Percentiles rank a stretch among this genome's conserved stretches.
Conservation (phyloP, 2,797 vertebrate species). For the Sebastolobus altivelis region DNA sequence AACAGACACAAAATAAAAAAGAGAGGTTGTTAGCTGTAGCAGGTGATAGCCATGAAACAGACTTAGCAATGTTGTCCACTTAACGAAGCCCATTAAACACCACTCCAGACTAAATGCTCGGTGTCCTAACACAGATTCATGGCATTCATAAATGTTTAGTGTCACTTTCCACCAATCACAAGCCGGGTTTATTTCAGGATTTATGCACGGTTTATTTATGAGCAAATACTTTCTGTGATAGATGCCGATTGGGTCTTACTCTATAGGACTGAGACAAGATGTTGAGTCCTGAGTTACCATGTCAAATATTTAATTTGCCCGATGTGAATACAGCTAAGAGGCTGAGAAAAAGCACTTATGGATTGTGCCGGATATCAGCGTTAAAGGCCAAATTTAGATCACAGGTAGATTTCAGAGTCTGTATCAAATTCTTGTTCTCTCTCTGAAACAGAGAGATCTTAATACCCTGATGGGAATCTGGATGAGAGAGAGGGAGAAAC, state of each 20-base stretch:
- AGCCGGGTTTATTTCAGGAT: constrained; percentile 9
- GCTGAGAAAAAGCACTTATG: constrained; percentile 18
- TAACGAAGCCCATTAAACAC: constrained; percentile 70
- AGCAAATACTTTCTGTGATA: constrained; percentile 11
- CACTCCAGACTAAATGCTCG: constrained; percentile 50
- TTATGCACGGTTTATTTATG: constrained; percentile 30
- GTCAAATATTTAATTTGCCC: constrained; percentile 30
- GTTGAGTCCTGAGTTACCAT: constrained; percentile 11
- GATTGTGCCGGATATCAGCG: not conserved
- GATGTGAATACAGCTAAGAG: constrained; percentile 31
- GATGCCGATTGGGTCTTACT: constrained; percentile 11
- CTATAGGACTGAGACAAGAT: not conserved
- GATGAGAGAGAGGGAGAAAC: constrained; percentile 24
- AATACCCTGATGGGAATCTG: constrained; percentile 52
- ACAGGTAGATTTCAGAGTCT: constrained; percentile 48
- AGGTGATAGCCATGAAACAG: constrained; percentile 50
- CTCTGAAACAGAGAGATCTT: constrained; percentile 38
- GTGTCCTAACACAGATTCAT: constrained; percentile 57
- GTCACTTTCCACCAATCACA: constrained; percentile 51
- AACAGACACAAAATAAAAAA: constrained; percentile 32
- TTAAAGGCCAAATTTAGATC: constrained; percentile 53
- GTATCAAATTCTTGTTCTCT: constrained; percentile 29
- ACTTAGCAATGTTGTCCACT: constrained; percentile 55
- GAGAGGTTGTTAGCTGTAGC: constrained; percentile 38
- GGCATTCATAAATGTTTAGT: constrained; percentile 62